These are phyloP conservation scores for Laodelphax striatellus DNA, from an alignment of 1,140 invertebrate genomes.

Conservation along the genomic window DNA sequence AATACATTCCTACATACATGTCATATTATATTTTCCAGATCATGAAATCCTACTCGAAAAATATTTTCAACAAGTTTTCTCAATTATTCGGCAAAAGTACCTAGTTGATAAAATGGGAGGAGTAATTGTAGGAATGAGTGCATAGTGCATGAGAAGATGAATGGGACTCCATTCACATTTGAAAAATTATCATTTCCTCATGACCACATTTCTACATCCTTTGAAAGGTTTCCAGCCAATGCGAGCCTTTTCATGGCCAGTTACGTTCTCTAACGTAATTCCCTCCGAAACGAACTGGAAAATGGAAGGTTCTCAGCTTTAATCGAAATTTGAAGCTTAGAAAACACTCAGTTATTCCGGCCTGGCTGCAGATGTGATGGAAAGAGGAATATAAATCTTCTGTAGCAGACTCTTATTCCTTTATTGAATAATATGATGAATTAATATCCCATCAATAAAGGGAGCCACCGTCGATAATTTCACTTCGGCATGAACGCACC, in stretches of 20 bases:
- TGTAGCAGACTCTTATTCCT: neutral
- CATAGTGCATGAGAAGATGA: no score
- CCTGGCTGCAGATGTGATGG: neutral
- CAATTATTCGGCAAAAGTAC: no score
- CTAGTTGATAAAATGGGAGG: no score
- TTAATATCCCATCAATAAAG: neutral
- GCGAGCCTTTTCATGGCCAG: neutral
- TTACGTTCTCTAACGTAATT: neutral
- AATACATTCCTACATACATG: no score
- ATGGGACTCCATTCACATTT: no score
- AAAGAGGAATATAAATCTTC: neutral
- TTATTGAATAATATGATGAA: neutral
- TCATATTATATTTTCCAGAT: no score
- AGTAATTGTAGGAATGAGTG: no score
- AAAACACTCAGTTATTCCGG: neutral
- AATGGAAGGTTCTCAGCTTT: neutral
- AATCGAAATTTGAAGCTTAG: neutral
- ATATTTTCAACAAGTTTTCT: no score
- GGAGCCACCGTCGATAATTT: neutral
- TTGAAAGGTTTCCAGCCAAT: neutral
- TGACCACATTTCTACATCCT: no score
- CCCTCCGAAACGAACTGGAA: neutral
- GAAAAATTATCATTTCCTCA: no score
- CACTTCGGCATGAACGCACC: neutral
- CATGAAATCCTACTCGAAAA: no score